Base-by-base conservation (phyloP, 2,113 vertebrate species). In the Anarrhichthys ocellatus region DNA sequence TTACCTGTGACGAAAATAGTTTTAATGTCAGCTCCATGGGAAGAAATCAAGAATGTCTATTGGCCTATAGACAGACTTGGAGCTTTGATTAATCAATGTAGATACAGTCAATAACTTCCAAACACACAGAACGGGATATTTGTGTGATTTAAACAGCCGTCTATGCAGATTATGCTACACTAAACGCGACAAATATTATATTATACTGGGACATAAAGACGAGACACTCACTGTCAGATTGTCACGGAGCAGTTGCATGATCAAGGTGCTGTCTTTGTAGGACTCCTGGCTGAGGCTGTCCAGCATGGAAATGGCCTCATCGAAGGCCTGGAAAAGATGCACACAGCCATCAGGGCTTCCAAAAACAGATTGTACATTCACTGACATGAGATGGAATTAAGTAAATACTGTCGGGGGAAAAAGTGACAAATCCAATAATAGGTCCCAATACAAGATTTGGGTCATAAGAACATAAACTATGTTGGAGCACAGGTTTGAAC, bases 211-310 rank as follows among this genome's bases (percentile, higher is more conserved):
- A 67, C 5, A 48, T 29, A 5, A 42, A 42, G 29, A 58, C 0
- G 1, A 42, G 40, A 36, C 52, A 91, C 95, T 93, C 42, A 96
- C 95, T 24, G 94, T 99, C 95, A 99, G 96, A 94, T 99, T 99
- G 96, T 99, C 97, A 92, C 97, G 96, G 94, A 99, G 97, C 95
- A 99, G 96, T 91, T 99, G 98, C 97, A 99, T 98, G 96, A 99
- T 99, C 97, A 99, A 95, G 72, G 97, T 98, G 96, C 97, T 99
- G 96, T 99, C 98, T 97, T 99, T 99, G 95, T 98, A 97, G 59
- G 97, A 98, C 78, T 99, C 97, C 92, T 95, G 94, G 80, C 96
- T 97, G 94, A 97, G 95, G 71, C 94, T 95, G 92, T 99, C 97
- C 83, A 99, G 96, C 90, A 95, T 95, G 90, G 95, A 92, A 78